phyloP scores from a whole-genome alignment of 2,113 vertebrate species.

The Dromiciops gliroides region DNA sequence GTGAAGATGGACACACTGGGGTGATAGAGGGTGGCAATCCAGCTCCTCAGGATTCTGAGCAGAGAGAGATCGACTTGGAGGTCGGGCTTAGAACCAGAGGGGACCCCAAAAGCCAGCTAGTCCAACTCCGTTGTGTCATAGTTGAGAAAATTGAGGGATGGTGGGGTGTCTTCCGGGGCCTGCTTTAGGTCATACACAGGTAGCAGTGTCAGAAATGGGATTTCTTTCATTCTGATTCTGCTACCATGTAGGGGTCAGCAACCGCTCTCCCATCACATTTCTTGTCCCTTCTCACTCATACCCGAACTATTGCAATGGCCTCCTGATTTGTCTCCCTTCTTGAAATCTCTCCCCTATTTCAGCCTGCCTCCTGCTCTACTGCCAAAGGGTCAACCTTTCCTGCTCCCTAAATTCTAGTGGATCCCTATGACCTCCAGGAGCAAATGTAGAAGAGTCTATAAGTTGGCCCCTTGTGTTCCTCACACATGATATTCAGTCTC shows the following conservation, averaged over 20 bases:
- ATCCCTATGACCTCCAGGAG: neutral
- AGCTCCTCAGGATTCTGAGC: too few species aligned
- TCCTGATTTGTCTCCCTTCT: neutral
- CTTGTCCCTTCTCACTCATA: neutral
- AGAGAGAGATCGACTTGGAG: neutral
- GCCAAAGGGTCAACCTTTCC: neutral
- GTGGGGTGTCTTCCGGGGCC: neutral
- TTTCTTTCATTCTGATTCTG: neutral
- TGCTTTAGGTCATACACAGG: neutral
- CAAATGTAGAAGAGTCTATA: neutral
- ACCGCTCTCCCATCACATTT: neutral
- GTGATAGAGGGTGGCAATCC: neutral
- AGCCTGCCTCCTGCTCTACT: neutral
- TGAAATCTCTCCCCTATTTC: neutral
- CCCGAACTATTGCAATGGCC: too few species aligned
- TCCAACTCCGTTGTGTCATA: neutral
- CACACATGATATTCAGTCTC: too few species aligned
- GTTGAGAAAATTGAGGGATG: slow-evolving; percentile 44
- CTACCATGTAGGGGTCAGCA: neutral
- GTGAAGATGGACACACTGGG: neutral
- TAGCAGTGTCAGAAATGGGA: neutral
- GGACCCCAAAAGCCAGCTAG: neutral
- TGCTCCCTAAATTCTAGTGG: neutral
- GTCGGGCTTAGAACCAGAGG: neutral
- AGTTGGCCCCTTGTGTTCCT: too few species aligned